These are phyloP conservation scores for Andricus quercusramuli DNA, from an alignment of 2,888 invertebrate genomes.

Conservation along the genomic window DNA sequence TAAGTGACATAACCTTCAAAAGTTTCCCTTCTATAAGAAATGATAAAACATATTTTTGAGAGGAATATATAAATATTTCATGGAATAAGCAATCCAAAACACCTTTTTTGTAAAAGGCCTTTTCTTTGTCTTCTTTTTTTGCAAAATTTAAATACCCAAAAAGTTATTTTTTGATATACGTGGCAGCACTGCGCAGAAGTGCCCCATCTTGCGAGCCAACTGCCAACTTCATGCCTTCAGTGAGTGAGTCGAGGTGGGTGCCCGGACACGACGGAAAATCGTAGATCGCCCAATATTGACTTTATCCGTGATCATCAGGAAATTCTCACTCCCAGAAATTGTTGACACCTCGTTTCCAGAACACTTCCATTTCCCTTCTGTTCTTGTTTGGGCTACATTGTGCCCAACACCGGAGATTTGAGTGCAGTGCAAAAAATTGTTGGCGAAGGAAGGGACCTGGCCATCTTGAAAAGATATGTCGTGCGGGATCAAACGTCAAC, in stretches of 20 bases:
- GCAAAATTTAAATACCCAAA: neutral
- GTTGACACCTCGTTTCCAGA: conserved; percentile 5
- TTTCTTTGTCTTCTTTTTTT: neutral
- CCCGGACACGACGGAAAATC: neutral
- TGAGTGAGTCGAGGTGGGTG: neutral
- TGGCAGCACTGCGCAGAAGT: neutral
- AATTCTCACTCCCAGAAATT: neutral
- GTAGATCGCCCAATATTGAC: neutral
- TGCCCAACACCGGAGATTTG: neutral
- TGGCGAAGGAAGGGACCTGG: conserved; percentile 44
- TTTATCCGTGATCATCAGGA: neutral
- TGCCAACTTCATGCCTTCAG: neutral
- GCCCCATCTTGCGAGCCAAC: neutral
- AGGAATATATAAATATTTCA: neutral
- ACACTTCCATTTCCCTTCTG: neutral
- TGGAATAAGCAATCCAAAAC: neutral
- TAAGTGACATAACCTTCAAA: neutral
- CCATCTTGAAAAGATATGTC: conserved; percentile 56
- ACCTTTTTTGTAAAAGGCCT: neutral
- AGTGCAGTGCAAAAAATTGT: conserved; percentile 17
- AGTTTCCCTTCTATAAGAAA: neutral
- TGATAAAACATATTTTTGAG: neutral
- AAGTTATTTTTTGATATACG: neutral
- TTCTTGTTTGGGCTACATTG: neutral
- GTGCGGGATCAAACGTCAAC: conserved; percentile 51